phyloP scores from a whole-genome alignment of 2,888 invertebrate genomes.

The Mechanitis mazaeus region DNA sequence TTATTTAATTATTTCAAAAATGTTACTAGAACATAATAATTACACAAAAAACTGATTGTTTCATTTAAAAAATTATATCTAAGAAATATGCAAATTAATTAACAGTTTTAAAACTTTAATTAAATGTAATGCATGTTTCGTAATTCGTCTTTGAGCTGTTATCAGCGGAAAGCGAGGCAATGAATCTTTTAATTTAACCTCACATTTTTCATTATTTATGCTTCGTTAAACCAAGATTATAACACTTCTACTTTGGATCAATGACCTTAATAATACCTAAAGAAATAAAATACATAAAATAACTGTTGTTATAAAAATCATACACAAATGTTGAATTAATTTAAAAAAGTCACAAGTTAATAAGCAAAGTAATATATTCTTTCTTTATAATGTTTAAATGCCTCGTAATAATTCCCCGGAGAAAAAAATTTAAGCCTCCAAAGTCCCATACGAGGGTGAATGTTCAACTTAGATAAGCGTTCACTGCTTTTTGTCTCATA shows the following conservation, averaged over 20 bases:
- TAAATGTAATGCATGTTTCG: background rate
- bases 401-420: constrained; percentile 21
- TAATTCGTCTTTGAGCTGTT: constrained; percentile 21
- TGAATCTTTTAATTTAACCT: constrained; percentile 11
- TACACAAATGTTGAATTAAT: background rate
- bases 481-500: constrained; percentile 54
- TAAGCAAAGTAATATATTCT: background rate
- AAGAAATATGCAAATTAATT: too few species aligned
- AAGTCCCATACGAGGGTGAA: constrained; percentile 41
- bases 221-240: background rate
- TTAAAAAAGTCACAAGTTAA: background rate
- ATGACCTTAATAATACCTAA: background rate
- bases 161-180: constrained; percentile 14
- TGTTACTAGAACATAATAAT: too few species aligned
- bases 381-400: constrained; percentile 1
- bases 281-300: background rate
- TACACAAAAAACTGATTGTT: too few species aligned
- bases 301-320: background rate
- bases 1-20: too few species aligned
- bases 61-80: too few species aligned
- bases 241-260: background rate
- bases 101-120: background rate
- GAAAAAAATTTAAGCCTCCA: constrained; percentile 30
- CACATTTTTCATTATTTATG: constrained; percentile 6
- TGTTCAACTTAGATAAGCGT: constrained; percentile 62